These are phyloP conservation scores for Choreutis nemorana DNA, from an alignment of 2,888 invertebrate genomes.

Conservation along the genomic window DNA sequence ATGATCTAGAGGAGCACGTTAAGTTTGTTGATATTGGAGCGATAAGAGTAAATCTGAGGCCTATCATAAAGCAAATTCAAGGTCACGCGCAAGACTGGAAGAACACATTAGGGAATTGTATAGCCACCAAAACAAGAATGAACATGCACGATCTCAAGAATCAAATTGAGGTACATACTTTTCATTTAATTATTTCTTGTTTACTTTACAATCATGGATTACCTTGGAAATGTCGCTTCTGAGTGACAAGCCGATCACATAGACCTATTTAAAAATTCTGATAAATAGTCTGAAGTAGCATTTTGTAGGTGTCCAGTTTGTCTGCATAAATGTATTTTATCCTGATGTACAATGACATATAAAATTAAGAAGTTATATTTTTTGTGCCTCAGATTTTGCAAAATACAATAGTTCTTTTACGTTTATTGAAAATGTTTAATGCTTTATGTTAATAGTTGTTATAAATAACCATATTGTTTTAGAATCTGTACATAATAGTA, in stretches of 20 bases:
- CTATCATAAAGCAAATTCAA: conserved; percentile 70
- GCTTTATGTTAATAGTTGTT: conserved; percentile 6
- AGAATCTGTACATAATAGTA: conserved; percentile 70
- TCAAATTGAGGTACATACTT: conserved; percentile 71
- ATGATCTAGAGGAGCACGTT: conserved; percentile 68
- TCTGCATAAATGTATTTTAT: not conserved
- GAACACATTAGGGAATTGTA: conserved; percentile 71
- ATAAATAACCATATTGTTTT: too few relatives aligned
- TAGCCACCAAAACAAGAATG: conserved; percentile 71
- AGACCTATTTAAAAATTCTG: too few relatives aligned
- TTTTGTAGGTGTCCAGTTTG: not conserved
- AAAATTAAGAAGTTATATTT: too few relatives aligned
- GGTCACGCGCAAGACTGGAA: conserved; percentile 85
- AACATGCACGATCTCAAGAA: conserved; percentile 74
- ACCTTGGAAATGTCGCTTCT: too few relatives aligned
- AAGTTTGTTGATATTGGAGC: conserved; percentile 72
- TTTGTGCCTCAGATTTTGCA: too few relatives aligned
- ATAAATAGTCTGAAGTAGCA: too few relatives aligned
- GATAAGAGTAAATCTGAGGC: conserved; percentile 76
- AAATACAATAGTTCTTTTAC: too few relatives aligned
- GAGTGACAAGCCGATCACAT: too few relatives aligned
- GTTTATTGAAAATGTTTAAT: conserved; percentile 4
- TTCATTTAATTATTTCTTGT: not conserved
- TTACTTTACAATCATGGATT: not conserved
- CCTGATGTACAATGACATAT: too few relatives aligned